phyloP scores from a whole-genome alignment of 2,113 vertebrate genomes.

The Psittacula cyanocephala region DNA sequence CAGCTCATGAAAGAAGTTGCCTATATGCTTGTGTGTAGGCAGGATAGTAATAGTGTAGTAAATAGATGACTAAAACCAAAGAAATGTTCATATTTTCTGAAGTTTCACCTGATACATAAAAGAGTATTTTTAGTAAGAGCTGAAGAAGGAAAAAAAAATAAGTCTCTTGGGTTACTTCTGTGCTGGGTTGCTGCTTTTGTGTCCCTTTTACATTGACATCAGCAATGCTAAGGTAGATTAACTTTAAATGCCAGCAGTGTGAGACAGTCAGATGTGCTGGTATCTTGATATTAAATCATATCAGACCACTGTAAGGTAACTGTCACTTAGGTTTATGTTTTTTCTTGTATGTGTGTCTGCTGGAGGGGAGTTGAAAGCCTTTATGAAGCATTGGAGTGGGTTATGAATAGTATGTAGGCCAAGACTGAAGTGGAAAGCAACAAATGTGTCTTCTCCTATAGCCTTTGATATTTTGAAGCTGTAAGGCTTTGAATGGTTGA shows the following conservation, averaged over 20 bases:
- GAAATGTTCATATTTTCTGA: background rate
- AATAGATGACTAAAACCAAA: background rate
- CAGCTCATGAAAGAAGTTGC: background rate
- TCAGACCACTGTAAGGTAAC: background rate
- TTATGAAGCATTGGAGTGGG: background rate
- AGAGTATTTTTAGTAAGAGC: background rate
- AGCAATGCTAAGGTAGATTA: background rate
- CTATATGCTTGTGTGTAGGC: background rate
- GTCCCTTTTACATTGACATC: background rate
- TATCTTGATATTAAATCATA: background rate
- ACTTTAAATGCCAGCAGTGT: background rate
- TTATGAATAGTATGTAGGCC: background rate
- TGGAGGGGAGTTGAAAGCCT: background rate
- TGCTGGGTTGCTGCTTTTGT: background rate
- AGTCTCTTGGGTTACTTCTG: background rate
- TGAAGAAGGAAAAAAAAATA: background rate
- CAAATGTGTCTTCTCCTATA: rapidly evolving
- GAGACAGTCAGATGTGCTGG: background rate
- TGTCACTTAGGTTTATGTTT: background rate
- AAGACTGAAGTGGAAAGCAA: background rate
- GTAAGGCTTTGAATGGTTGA: background rate
- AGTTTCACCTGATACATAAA: background rate
- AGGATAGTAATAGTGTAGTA: background rate
- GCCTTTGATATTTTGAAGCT: background rate
- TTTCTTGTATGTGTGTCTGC: background rate